Percentiles rank a stretch among this genome's conserved stretches.
phyloP scores from a whole-genome alignment of 2,888 invertebrate genomes.

The Papilio protenor region DNA sequence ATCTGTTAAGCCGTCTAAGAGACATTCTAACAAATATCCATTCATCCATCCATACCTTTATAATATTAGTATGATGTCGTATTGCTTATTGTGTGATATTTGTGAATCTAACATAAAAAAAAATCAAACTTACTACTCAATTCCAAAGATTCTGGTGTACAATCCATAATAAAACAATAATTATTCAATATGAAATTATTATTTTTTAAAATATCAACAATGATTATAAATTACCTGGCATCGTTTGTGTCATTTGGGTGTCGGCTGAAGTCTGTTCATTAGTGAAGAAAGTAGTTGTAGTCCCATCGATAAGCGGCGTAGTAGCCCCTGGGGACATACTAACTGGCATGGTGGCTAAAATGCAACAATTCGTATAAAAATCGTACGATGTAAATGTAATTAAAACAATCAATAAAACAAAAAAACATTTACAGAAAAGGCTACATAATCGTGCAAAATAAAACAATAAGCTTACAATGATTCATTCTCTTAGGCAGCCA shows the following conservation, averaged over 20 bases:
- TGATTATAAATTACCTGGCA: constrained; percentile 63
- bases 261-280: constrained; percentile 73
- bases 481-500: constrained; percentile 87
- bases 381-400: not conserved
- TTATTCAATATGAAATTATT: not conserved
- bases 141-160: not conserved
- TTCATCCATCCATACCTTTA: no score
- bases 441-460: constrained; percentile 50
- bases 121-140: not conserved
- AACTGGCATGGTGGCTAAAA: constrained; percentile 78
- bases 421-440: constrained; percentile 45
- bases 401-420: constrained; percentile 50
- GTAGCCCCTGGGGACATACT: constrained; percentile 78
- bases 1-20: no score
- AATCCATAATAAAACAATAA: not conserved
- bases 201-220: not conserved
- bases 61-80: no score
- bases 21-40: no score
- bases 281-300: constrained; percentile 74
- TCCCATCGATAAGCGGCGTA: constrained; percentile 75
- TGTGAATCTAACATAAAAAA: not conserved
- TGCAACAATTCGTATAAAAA: not conserved
- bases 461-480: constrained; percentile 85
- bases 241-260: constrained; percentile 73
- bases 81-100: not conserved